Evolutionary conservation across 2,797 vertebrate species (phyloP).

Genomic region (Gymnoscopelus braueri): DNA sequence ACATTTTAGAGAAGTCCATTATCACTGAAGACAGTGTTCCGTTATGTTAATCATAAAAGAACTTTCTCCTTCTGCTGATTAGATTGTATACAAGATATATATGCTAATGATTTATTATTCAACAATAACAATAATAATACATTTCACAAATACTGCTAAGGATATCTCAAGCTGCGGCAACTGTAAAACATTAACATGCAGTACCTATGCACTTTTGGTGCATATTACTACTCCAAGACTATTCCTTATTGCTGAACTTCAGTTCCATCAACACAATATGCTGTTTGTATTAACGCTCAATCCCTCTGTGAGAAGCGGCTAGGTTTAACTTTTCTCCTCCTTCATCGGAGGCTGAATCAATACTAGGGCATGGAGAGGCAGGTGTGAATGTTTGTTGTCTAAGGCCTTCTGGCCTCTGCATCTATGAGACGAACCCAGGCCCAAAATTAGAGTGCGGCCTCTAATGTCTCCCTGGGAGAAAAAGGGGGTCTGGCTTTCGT

Average conservation of each 20-base stretch:
- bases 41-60: background rate
- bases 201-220: background rate
- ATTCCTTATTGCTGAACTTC: background rate
- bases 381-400: conserved; percentile 78
- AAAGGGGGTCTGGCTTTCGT: conserved; percentile 80
- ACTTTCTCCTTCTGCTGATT: background rate
- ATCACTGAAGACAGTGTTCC: background rate
- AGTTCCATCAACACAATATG: conserved; percentile 1
- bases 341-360: conserved; percentile 46
- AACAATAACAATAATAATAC: background rate
- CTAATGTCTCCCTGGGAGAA: conserved; percentile 76
- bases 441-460: conserved; percentile 78
- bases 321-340: conserved; percentile 28
- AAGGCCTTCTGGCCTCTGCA: conserved; percentile 58
- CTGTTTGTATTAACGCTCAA: background rate
- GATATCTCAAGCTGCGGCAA: background rate
- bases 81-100: background rate
- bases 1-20: background rate
- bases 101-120: background rate
- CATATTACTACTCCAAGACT: background rate
- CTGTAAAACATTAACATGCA: too few species aligned
- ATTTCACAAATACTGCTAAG: background rate
- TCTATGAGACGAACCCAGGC: conserved; percentile 61
- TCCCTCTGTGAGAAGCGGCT: background rate
- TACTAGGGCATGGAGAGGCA: conserved; percentile 61